A percentile compares a stretch with the other conserved stretches of the same genome.
Evolutionary conservation across 37 sponge, comb jelly and placozoan genomes (phyloP).

Genomic region (Lycopodina hypogea): DNA sequence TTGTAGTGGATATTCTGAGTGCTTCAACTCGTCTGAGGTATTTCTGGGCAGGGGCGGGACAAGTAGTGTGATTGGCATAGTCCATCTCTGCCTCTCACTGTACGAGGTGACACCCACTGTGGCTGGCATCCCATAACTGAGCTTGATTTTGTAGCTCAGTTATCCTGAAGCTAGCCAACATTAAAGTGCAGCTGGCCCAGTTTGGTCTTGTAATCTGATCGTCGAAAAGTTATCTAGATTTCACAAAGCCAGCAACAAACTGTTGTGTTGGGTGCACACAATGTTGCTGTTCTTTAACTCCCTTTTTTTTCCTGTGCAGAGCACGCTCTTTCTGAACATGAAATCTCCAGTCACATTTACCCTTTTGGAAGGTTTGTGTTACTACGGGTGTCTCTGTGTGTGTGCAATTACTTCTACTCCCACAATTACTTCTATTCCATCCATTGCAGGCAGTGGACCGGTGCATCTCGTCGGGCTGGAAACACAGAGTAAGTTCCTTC

Average conservation of each 20-base stretch:
- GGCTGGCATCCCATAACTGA: conserved; percentile 24
- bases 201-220: conserved; percentile 21
- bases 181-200: not conserved
- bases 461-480: conserved; percentile 33
- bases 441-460: conserved; percentile 44
- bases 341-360: conserved; percentile 41
- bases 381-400: not conserved
- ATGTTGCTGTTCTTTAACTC: not conserved
- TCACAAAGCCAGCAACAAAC: conserved; percentile 10
- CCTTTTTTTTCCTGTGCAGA: conserved; percentile 9
- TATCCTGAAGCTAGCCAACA: conserved; percentile 32
- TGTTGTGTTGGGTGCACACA: not conserved
- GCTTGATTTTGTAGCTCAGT: not conserved
- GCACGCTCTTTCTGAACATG: conserved; percentile 27
- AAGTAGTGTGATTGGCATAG: too few relatives aligned
- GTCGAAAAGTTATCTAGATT: conserved; percentile 2
- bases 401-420: not conserved
- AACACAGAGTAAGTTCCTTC: conserved; percentile 23
- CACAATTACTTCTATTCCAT: not conserved
- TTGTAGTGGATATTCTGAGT: too few relatives aligned
- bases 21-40: too few relatives aligned
- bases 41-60: too few relatives aligned
- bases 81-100: too few relatives aligned
- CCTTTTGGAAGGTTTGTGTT: conserved; percentile 23
- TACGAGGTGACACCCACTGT: too few relatives aligned